Conservation (phyloP, 2,797 vertebrate genomes). For the Prunella strophiata region DNA sequence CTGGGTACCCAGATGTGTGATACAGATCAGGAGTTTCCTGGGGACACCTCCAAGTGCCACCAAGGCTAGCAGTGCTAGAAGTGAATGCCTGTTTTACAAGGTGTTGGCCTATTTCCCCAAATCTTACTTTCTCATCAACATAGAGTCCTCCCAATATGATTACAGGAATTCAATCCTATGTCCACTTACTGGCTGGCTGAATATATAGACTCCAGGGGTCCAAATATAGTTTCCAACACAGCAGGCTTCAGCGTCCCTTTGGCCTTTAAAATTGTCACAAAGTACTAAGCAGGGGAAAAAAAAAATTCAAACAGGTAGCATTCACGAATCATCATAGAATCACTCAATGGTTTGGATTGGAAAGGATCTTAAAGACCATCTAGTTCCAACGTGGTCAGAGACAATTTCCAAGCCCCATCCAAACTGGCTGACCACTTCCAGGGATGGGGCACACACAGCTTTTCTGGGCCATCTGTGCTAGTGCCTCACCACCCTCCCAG, state of each 20-base stretch:
- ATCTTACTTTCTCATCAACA: background rate
- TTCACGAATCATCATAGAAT: background rate
- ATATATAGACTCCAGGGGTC: slow-evolving; percentile 88
- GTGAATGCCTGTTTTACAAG: background rate
- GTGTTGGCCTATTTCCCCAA: background rate
- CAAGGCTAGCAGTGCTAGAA: background rate
- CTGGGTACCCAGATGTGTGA: background rate
- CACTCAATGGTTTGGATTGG: background rate
- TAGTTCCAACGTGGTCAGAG: background rate
- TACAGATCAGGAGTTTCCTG: background rate
- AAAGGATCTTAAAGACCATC: background rate
- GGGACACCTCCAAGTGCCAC: background rate
- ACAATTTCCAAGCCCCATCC: background rate
- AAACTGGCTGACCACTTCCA: background rate
- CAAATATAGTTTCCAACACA: slow-evolving; percentile 87
- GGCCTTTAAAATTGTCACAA: slow-evolving; percentile 91
- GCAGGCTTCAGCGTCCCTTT: slow-evolving; percentile 87
- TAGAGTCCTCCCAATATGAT: background rate
- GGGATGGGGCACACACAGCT: background rate
- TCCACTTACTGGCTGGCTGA: slow-evolving; percentile 89
- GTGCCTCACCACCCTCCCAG: background rate
- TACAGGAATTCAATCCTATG: background rate
- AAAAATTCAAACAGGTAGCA: background rate
- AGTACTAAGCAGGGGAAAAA: slow-evolving; percentile 79
- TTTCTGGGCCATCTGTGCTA: background rate